A percentile compares a stretch with the other conserved stretches of the same genome.
These are phyloP conservation scores for Girardinus metallicus DNA, from an alignment of 2,797 vertebrate species.

Conservation along the genomic window DNA sequence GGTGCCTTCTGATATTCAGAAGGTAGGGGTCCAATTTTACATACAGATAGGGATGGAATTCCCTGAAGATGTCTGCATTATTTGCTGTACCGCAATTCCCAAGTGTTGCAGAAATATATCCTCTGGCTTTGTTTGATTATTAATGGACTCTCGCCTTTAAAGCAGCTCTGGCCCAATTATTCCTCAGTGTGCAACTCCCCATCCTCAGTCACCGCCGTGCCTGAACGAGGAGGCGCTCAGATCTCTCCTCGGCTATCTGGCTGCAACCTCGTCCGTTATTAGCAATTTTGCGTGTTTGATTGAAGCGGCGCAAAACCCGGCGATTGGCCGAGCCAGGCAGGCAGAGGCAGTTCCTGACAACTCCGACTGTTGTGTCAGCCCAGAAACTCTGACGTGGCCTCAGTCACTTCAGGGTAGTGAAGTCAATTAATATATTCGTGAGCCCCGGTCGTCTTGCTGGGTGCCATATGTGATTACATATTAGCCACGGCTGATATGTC, in stretches of 20 bases:
- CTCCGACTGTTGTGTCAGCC: conserved; percentile 65
- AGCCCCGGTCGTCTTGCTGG: conserved; percentile 71
- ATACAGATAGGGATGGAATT: conserved; percentile 79
- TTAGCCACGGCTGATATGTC: conserved; percentile 77
- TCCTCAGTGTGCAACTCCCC: conserved; percentile 64
- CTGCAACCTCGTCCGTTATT: conserved; percentile 67
- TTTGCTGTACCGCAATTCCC: conserved; percentile 82
- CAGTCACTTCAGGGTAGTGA: conserved; percentile 71
- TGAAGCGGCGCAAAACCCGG: conserved; percentile 61
- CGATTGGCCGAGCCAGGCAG: conserved; percentile 64
- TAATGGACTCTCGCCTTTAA: conserved; percentile 81
- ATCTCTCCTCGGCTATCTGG: conserved; percentile 66
- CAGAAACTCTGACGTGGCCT: conserved; percentile 69
- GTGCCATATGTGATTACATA: conserved; percentile 82
- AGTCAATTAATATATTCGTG: conserved; percentile 79
- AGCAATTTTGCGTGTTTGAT: conserved; percentile 71
- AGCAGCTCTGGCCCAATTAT: conserved; percentile 78
- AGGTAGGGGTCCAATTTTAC: conserved; percentile 88
- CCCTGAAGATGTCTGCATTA: conserved; percentile 79
- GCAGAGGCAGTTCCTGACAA: conserved; percentile 51
- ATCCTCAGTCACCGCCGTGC: conserved; percentile 51
- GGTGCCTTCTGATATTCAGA: conserved; percentile 97
- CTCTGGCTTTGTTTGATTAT: conserved; percentile 85
- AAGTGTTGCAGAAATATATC: conserved; percentile 78
- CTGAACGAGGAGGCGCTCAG: conserved; percentile 61